Conservation (phyloP, 1,140 invertebrate genomes). For the Drosophila persimilis region DNA sequence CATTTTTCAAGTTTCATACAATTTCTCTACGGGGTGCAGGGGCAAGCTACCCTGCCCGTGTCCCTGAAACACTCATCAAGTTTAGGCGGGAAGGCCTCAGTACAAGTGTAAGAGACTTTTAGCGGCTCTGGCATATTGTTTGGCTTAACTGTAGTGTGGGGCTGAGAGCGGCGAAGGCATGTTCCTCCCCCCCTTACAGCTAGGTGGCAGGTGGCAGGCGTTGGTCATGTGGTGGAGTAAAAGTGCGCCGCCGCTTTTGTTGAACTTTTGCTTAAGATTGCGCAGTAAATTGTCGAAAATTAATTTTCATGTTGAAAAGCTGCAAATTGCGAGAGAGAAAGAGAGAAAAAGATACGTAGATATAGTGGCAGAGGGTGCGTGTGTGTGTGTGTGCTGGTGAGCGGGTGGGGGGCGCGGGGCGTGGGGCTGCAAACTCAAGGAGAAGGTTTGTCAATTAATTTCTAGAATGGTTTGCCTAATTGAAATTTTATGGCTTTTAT, state of each 20-base stretch:
- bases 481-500: conserved; percentile 76
- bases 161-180: no score
- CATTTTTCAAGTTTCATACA: conserved; percentile 75
- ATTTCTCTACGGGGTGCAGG: conserved; percentile 24
- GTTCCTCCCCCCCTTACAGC: no score
- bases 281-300: conserved; percentile 82
- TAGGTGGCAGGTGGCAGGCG: neutral
- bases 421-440: conserved; percentile 42
- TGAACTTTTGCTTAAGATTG: conserved; percentile 81
- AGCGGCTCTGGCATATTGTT: conserved; percentile 73
- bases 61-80: conserved; percentile 13
- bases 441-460: conserved; percentile 78
- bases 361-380: conserved; percentile 22
- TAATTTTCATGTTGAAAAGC: conserved; percentile 81
- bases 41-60: neutral
- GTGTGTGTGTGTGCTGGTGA: conserved; percentile 1
- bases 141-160: conserved; percentile 58
- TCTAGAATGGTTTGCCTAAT: conserved; percentile 80
- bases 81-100: conserved; percentile 45
- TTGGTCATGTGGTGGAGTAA: conserved; percentile 27
- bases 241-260: conserved; percentile 69
- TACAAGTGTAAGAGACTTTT: conserved; percentile 78
- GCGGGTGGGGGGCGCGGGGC: neutral
- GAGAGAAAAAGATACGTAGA: conserved; percentile 5
- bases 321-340: conserved; percentile 62